Evolutionary conservation across 2,888 invertebrate species (phyloP), one percentile per base, ranked within the genome.

Genomic region (Drosophila birchii): DNA sequence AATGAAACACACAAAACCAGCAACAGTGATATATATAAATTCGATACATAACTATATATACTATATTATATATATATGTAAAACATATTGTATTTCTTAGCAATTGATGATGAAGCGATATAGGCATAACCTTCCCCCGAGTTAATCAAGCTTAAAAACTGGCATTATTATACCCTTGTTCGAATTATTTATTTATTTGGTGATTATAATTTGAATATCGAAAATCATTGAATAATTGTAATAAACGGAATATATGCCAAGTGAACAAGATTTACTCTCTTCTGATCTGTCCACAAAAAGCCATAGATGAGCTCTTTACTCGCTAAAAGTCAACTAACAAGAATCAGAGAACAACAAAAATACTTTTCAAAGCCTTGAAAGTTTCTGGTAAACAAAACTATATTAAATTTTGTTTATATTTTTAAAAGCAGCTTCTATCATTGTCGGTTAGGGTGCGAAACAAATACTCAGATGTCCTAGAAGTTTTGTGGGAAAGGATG

Each of bases 21-120:
- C 88, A 83, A 88, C 83, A 88, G 83, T 84, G 83, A 84, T 84
- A 88, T 77, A 82, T 80, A 82, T 80, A 72, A 67, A 78, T 70
- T 58, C 70, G 69, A 83, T 83, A 75, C 9, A 45, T 45, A 26
- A 45, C 26, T 66, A 72, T 68, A 62, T 54, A 66, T 67, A 67
- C 68, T 77, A 69, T 61, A 45, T 61, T 54, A 72, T 45, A 74
- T 51, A 47, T 11, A 47, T 75, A 75, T 75, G 68, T 74, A 74
- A 11, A 75, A 54, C 59, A 78, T 78, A 86, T 73, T 80, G 70
- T 81, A 83, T 76, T 71, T 69, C 63, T 66, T 79, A 84, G 78
- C 54, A 57, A 61, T 41, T 26, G 54, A 61, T 57, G 26, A 56
- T 53, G 73, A 49, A 11, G 45, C 54, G 26, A 71, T 36, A 26